These are phyloP conservation scores for Callyntrura sp. DNA, from an alignment of 2,888 invertebrate species.

Conservation along the genomic window DNA sequence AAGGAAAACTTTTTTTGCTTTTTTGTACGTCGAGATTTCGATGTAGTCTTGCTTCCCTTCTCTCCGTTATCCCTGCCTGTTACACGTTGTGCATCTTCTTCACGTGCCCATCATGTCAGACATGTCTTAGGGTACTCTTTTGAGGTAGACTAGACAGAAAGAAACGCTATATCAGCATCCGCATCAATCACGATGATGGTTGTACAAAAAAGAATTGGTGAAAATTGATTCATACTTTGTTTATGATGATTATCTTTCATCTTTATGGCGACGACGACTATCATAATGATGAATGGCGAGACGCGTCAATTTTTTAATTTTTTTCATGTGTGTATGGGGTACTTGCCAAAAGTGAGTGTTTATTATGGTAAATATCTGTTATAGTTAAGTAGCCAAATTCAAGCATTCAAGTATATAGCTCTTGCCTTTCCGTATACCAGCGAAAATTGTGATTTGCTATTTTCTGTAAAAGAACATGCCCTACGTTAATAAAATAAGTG, in stretches of 20 bases:
- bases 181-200: not conserved
- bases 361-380: not conserved
- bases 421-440: too few relatives aligned
- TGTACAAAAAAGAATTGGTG: conserved; percentile 12
- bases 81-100: not conserved
- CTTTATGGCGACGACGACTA: not conserved
- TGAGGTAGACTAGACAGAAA: too few relatives aligned
- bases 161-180: not conserved
- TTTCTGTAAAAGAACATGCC: too few relatives aligned
- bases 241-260: too few relatives aligned
- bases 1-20: not conserved
- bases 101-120: not conserved
- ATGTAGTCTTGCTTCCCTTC: not conserved
- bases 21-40: not conserved
- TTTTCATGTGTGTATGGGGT: not conserved
- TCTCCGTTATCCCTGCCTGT: not conserved
- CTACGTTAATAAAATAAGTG: too few relatives aligned
- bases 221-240: conserved; percentile 1
- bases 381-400: not conserved
- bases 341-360: not conserved
- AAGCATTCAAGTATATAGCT: not conserved
- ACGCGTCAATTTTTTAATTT: not conserved
- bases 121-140: not conserved
- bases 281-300: not conserved
- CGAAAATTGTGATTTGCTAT: too few relatives aligned